These are phyloP conservation scores for Drosophila kuntzei DNA, from an alignment of 2,888 invertebrate species.

Conservation along the genomic window DNA sequence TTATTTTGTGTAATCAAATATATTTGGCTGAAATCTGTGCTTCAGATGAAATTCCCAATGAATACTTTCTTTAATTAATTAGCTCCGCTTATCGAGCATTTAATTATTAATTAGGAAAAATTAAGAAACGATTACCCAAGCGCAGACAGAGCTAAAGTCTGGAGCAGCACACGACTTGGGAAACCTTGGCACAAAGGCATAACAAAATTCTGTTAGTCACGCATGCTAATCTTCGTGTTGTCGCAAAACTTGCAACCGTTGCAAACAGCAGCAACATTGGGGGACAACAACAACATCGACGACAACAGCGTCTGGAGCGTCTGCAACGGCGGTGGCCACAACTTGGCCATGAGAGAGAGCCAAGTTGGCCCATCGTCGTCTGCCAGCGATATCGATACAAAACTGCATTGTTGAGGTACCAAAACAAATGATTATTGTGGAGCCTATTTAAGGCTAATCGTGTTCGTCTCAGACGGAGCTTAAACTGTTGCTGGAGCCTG, in stretches of 20 bases:
- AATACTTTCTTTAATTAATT: conserved; percentile 72
- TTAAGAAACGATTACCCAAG: conserved; percentile 83
- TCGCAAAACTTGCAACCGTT: conserved; percentile 77
- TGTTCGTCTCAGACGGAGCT: conserved; percentile 46
- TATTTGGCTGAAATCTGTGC: neutral
- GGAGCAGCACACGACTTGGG: conserved; percentile 62
- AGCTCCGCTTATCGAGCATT: conserved; percentile 79
- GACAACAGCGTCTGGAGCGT: conserved; percentile 26
- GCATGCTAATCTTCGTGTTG: conserved; percentile 82
- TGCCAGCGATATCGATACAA: conserved; percentile 56
- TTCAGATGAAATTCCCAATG: neutral
- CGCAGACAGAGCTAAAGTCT: conserved; percentile 33
- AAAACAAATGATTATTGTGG: conserved; percentile 78
- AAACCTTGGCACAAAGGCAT: conserved; percentile 39
- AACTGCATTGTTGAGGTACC: conserved; percentile 64
- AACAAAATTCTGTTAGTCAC: conserved; percentile 83
- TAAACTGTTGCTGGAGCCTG: conserved; percentile 9
- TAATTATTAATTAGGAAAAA: conserved; percentile 85
- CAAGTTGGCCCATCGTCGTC: conserved; percentile 10
- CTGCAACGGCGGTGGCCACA: conserved; percentile 70
- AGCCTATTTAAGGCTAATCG: conserved; percentile 76
- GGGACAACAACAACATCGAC: conserved; percentile 40
- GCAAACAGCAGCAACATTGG: conserved; percentile 47
- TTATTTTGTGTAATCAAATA: conserved; percentile 20
- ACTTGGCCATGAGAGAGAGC: conserved; percentile 48